Conservation (phyloP, 2,888 invertebrate genomes). For the Synergus japonicus region DNA sequence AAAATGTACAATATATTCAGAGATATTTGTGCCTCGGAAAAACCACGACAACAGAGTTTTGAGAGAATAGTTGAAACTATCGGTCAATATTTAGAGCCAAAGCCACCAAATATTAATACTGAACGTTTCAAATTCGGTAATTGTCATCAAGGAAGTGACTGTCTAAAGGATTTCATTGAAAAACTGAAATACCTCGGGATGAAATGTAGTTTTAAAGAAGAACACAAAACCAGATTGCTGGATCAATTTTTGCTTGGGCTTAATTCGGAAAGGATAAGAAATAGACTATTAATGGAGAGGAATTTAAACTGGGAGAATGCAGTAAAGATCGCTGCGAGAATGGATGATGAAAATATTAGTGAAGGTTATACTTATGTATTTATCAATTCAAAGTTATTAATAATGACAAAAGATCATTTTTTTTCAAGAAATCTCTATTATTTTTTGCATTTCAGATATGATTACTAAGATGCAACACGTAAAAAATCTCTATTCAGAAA, state of each 20-base stretch:
- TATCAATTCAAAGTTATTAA: neutral
- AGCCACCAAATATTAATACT: neutral
- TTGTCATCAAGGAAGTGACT: neutral
- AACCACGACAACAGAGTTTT: constrained; percentile 7
- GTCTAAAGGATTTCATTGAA: neutral
- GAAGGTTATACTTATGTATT: constrained; percentile 6
- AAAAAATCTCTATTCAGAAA: neutral
- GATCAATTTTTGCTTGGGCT: constrained; percentile 32
- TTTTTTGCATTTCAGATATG: neutral
- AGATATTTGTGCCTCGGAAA: neutral
- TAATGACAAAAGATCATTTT: no score
- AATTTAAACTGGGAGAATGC: constrained; percentile 13
- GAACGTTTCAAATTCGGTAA: constrained; percentile 19
- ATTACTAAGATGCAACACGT: neutral
- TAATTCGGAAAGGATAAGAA: constrained; percentile 22
- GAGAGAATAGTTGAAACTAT: constrained; percentile 5
- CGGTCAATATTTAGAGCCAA: constrained; percentile 8
- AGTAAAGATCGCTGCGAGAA: neutral
- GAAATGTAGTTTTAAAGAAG: neutral
- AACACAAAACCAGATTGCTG: neutral
- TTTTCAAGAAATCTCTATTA: neutral
- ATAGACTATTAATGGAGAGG: constrained; percentile 15
- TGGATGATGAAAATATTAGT: constrained; percentile 4
- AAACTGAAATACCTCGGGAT: neutral
- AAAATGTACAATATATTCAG: constrained; percentile 19